phyloP scores from a whole-genome alignment of 2,113 vertebrate species.

The Sisor rabdophorus region DNA sequence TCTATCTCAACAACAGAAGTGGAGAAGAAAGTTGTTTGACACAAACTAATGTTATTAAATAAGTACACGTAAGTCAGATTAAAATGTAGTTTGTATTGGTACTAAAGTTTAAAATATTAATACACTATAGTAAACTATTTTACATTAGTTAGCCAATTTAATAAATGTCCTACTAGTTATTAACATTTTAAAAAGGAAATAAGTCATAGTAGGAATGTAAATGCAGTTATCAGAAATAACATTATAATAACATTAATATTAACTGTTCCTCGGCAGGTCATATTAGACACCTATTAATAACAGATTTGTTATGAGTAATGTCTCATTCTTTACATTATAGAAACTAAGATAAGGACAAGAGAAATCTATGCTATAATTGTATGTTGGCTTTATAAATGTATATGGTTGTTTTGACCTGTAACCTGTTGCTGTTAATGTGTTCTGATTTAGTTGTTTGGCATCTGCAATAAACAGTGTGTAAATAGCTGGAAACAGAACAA shows the following conservation, averaged over 20 bases:
- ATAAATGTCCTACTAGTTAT: too few species aligned
- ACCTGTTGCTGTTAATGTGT: not conserved
- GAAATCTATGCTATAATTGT: not conserved
- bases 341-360: not conserved
- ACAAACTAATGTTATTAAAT: too few species aligned
- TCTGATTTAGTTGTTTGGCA: not conserved
- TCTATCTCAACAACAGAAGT: too few species aligned
- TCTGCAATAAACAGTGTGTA: not conserved
- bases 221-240: not conserved
- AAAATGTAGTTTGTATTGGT: too few species aligned
- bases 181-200: not conserved
- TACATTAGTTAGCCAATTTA: too few species aligned
- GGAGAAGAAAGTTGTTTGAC: too few species aligned
- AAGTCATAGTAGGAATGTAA: not conserved
- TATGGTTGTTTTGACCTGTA: constrained; percentile 4
- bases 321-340: not conserved
- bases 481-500: constrained; percentile 1
- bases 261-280: not conserved
- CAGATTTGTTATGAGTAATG: not conserved
- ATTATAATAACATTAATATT: not conserved
- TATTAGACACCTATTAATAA: not conserved
- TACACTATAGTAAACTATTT: too few species aligned
- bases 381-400: not conserved
- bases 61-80: too few species aligned
- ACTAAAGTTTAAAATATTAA: too few species aligned